A percentile compares a stretch with the other conserved stretches of the same genome.
Conservation (phyloP, 2,888 invertebrate species). For the Drosophila leonis region DNA sequence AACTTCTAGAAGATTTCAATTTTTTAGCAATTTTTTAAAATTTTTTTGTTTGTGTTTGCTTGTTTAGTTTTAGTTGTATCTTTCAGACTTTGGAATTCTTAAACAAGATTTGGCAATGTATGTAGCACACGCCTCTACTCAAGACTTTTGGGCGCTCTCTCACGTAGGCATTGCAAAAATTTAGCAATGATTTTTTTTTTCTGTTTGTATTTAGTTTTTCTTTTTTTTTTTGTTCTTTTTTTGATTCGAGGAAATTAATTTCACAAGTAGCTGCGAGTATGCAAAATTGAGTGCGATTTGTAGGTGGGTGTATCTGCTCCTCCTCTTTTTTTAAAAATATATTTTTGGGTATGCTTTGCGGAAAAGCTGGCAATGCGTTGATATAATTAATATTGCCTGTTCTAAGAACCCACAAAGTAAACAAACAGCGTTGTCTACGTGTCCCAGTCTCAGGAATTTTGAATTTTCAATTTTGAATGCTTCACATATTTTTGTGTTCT, state of each 20-base stretch:
- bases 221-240: constrained; percentile 23
- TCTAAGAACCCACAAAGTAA: constrained; percentile 64
- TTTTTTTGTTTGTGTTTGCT: constrained; percentile 29
- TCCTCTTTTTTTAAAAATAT: neutral
- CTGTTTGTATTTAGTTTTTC: constrained; percentile 16
- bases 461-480: constrained; percentile 38
- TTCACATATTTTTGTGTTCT: neutral
- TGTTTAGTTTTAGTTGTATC: constrained; percentile 7
- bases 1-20: constrained; percentile 3
- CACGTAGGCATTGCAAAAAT: constrained; percentile 67
- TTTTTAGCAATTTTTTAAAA: constrained; percentile 2
- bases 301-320: constrained; percentile 31
- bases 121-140: constrained; percentile 41
- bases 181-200: constrained; percentile 51
- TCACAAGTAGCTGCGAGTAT: constrained; percentile 44
- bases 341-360: constrained; percentile 54
- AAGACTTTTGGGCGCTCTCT: constrained; percentile 28
- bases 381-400: constrained; percentile 70
- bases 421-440: constrained; percentile 48
- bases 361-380: constrained; percentile 57
- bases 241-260: constrained; percentile 53
- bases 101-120: constrained; percentile 37
- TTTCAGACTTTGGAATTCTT: constrained; percentile 18
- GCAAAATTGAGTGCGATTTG: constrained; percentile 37
- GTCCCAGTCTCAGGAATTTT: constrained; percentile 41